Evolutionary conservation across 2,888 invertebrate genomes (phyloP).

Genomic region (Cryptophagus acutangulus): DNA sequence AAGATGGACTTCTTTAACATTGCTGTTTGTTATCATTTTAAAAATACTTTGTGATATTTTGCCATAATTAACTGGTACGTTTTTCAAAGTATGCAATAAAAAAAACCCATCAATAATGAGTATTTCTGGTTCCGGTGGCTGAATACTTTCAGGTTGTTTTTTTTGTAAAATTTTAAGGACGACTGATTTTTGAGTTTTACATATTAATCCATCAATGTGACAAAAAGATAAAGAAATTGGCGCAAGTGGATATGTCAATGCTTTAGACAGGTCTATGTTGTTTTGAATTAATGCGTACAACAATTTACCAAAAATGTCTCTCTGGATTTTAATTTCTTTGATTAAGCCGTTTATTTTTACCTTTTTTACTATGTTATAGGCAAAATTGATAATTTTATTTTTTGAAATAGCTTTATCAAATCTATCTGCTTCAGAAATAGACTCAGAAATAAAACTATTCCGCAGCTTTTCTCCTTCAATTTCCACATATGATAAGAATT

Average conservation of each 20-base stretch:
- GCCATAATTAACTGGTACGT: neutral
- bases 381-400: slow-evolving; percentile 4
- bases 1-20: slow-evolving; percentile 6
- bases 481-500: neutral
- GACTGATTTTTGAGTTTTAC: neutral
- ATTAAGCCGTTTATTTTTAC: neutral
- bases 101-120: neutral
- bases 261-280: neutral
- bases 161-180: neutral
- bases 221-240: neutral
- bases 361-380: neutral
- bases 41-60: neutral
- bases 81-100: neutral
- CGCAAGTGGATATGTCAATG: neutral
- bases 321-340: slow-evolving; percentile 2
- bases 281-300: neutral
- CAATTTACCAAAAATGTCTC: neutral
- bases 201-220: neutral
- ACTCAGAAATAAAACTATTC: neutral
- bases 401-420: neutral
- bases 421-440: neutral
- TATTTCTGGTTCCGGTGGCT: neutral
- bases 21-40: neutral
- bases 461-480: neutral
- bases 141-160: neutral